Evolutionary conservation across 2,888 invertebrate genomes (phyloP).

Genomic region (Chaetogeoica ovagalla): DNA sequence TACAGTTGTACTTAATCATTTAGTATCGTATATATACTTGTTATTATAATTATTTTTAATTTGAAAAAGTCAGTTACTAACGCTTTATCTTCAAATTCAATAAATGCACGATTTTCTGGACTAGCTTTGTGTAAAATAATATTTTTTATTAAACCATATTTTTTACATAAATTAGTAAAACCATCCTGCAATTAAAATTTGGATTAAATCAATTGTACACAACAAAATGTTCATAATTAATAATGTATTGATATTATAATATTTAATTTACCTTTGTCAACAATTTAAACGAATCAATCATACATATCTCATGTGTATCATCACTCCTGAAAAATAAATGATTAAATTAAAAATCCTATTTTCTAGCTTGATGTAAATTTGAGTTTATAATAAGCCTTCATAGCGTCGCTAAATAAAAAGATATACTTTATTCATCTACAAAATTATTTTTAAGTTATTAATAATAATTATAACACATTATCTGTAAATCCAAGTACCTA

Average conservation of each 20-base stretch:
- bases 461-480: too few species aligned
- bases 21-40: background rate
- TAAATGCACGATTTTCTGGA: constrained; percentile 11
- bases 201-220: background rate
- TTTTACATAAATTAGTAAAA: constrained; percentile 11
- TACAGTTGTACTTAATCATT: background rate
- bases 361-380: too few species aligned
- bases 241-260: background rate
- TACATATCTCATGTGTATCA: background rate
- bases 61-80: constrained; percentile 5
- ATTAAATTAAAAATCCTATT: background rate
- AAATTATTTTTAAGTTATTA: too few species aligned
- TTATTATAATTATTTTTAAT: background rate
- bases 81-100: constrained; percentile 27
- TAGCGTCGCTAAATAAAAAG: too few species aligned
- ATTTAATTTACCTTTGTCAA: constrained; percentile 6
- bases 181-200: constrained; percentile 23
- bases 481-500: too few species aligned
- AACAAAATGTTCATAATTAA: too few species aligned
- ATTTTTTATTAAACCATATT: constrained; percentile 30
- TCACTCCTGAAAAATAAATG: background rate
- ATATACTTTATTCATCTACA: too few species aligned
- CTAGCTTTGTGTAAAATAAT: background rate
- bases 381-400: too few species aligned
- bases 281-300: constrained; percentile 1